Base-by-base conservation (phyloP, 2,888 invertebrate species). In the Hydroisotoma schaefferi region DNA sequence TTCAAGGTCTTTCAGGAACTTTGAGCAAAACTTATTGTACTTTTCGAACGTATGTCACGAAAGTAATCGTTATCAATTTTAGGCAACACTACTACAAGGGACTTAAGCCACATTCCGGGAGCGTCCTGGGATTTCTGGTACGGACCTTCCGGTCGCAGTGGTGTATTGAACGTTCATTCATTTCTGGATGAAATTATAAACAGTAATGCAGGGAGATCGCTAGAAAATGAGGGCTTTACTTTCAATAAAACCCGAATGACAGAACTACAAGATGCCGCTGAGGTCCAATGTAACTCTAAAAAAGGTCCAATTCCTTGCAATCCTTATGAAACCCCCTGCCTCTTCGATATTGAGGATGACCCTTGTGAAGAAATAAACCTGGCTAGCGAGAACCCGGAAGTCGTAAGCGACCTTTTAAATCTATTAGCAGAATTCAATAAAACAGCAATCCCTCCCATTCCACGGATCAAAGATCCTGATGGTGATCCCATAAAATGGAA, bases 301-400 rank as follows among this genome's bases (percentile, higher is more conserved):
- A 27, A 28, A 20, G 23, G 18, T 2, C 27, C 54, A 44, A 52
- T 65, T 23, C 51, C 77, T 0, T 94, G 94, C 76, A 76, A 82
- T 52, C 87, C 90, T 0, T 73, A 84, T 0, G 69, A 77, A 33
- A 78, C 81, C 0, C 85, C 90, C 0, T 95, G 94, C 74, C 80
- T 95, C 5, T 93, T 87, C 77, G 85, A 95, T 75, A 81, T 94
- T 10, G 77, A 79, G 1, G 78, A 82, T 12, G 95, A 95, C 79
- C 94, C 94, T 0, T 95, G 95, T 75, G 95, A 95, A 78, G 80
- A 79, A 59, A 80, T 82, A 59, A 93, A 94, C 76, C 75, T 90
- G 43, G 87, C 87, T 0, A 73, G 79, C 6, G 47, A 64, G 8
- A 53, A 73, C 27, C 74, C 75, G 20, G 74, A 73, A 33, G 67